Evolutionary conservation across 2,888 invertebrate species (phyloP).

Genomic region (Plutella xylostella): DNA sequence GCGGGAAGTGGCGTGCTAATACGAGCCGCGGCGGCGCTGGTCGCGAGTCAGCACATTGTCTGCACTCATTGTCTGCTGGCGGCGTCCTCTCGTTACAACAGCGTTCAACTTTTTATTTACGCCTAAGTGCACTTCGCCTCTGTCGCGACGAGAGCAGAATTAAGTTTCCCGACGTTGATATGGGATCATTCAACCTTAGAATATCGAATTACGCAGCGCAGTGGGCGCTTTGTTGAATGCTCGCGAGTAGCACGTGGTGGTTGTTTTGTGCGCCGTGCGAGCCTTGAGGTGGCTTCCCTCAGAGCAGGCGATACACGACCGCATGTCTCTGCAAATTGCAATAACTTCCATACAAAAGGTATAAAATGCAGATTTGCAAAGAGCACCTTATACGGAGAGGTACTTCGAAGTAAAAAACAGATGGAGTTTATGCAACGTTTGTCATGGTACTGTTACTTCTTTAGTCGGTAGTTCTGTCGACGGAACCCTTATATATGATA

Average conservation of each 20-base stretch:
- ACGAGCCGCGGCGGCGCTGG: slow-evolving; percentile 25
- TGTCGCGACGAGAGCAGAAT: slow-evolving; percentile 61
- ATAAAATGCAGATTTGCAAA: too few relatives aligned
- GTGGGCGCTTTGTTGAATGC: slow-evolving; percentile 63
- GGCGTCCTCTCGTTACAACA: slow-evolving; percentile 50
- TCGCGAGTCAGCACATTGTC: slow-evolving; percentile 62
- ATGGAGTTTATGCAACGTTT: too few relatives aligned
- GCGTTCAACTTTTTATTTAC: slow-evolving; percentile 67
- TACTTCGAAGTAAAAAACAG: too few relatives aligned
- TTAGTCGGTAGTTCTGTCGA: too few relatives aligned
- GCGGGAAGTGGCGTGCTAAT: slow-evolving; percentile 27
- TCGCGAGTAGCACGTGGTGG: slow-evolving; percentile 48
- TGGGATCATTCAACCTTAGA: slow-evolving; percentile 67
- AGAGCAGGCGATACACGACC: too few relatives aligned
- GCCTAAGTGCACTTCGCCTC: slow-evolving; percentile 63
- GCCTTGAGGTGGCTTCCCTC: background rate
- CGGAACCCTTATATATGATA: slow-evolving; percentile 4
- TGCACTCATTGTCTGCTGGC: slow-evolving; percentile 56
- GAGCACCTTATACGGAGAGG: too few relatives aligned
- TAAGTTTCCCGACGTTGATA: slow-evolving; percentile 64
- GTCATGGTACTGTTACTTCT: too few relatives aligned
- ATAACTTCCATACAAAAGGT: too few relatives aligned
- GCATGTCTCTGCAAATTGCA: too few relatives aligned
- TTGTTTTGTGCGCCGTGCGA: slow-evolving; percentile 29
- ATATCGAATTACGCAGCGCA: slow-evolving; percentile 64